Base-by-base conservation (phyloP, 2,113 vertebrate species). In the Podilymbus podiceps region DNA sequence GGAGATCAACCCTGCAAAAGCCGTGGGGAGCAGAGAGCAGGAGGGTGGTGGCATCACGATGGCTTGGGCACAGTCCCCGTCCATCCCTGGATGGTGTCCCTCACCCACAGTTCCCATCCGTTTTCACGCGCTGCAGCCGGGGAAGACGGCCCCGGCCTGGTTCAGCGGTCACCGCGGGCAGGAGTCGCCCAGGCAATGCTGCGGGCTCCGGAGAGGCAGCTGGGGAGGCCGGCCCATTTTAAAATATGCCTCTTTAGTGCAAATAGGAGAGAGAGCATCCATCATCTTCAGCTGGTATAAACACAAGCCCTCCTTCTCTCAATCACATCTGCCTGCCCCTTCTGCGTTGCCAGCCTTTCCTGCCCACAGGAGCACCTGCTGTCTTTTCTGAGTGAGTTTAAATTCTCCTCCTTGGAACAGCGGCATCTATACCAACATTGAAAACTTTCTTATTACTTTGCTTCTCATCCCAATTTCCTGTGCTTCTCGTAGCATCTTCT, bases 111-210 rank as follows among this genome's bases (percentile, higher is more conserved):
- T 52, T 91, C 42, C 52, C 42, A 20, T 22, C 28, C 1, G 0
- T 38, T 82, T 69, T n/a, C 14, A 3, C 8, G 6, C 2, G 13
- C n/a, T 58, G 6, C 64, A 88, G 64, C 27, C 50, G 50, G 15
- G 19, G 5, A 60, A 68, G n/a, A 63, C 0, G 0, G 33, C 46
- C 60, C 28, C 1, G 5, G 19, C 18, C 53, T 55, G 58, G 22
- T 15, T 77, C 77, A 84, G n/a, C 59, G 0, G n/a, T 28, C 7
- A 33, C 10, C 30, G 6, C 5, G 3, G 40, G 42, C 66, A 82
- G 75, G 44, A 58, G 18, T 55, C 8, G 3, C 25, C 47, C 71
- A 83, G 64, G 5, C 40, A 55, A 21, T 9, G 76, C 53, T 77
- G 76, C 52, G 50, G 66, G 62, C 89, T 79, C 42, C 6, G 15